phyloP scores from a whole-genome alignment of 2,113 vertebrate species.

The Haliaeetus leucogaster region DNA sequence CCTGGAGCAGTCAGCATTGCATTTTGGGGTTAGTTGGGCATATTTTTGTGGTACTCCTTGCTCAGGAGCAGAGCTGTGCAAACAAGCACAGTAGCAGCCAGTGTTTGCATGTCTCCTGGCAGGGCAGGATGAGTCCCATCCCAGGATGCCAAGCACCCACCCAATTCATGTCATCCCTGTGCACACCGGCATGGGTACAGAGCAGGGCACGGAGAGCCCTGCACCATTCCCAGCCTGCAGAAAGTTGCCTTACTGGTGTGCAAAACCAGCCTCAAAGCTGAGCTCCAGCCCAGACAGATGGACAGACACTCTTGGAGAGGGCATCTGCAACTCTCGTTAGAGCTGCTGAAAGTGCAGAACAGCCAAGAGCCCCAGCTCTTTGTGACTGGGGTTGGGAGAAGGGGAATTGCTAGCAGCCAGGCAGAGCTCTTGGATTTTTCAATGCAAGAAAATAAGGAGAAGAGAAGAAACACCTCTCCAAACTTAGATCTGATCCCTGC shows the following conservation, averaged over 20 bases:
- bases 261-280: neutral
- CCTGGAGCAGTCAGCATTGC: neutral
- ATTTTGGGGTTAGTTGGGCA: neutral
- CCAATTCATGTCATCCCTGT: neutral
- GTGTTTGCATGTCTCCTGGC: neutral
- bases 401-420: neutral
- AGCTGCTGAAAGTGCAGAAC: neutral
- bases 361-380: neutral
- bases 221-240: neutral
- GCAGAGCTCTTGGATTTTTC: neutral
- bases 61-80: neutral
- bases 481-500: neutral
- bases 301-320: fast-evolving
- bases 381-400: neutral
- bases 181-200: fast-evolving
- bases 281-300: neutral
- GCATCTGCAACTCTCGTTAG: neutral
- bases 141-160: neutral
- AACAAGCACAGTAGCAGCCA: neutral
- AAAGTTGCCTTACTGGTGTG: fast-evolving
- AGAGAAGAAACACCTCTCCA: neutral
- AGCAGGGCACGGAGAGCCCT: neutral
- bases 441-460: neutral
- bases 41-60: neutral
- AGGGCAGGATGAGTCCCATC: neutral